A percentile compares a stretch with the other conserved stretches of the same genome.
Conservation (phyloP, 2,888 invertebrate species). For the Diaphora mendica region DNA sequence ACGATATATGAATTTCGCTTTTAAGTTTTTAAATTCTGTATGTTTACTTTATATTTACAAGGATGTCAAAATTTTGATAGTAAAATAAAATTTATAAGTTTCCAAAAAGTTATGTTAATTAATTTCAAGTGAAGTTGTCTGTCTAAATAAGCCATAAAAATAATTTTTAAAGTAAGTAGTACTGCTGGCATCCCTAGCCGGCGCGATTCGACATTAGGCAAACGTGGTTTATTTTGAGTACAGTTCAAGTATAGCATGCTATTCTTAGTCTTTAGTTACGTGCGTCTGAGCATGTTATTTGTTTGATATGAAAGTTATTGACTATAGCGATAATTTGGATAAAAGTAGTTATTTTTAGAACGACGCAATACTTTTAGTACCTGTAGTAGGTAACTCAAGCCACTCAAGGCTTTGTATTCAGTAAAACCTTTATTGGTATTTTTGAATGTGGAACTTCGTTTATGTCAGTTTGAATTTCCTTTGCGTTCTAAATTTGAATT, state of each 20-base stretch:
- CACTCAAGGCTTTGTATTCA: not conserved
- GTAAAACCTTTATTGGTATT: not conserved
- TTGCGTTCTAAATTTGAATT: not conserved
- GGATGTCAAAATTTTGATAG: not conserved
- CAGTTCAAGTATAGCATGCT: constrained; percentile 59
- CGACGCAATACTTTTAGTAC: not conserved
- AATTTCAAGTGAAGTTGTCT: not conserved
- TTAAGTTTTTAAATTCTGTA: not conserved
- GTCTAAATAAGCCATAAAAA: not conserved
- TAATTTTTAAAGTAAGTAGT: constrained; percentile 17
- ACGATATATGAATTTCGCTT: constrained; percentile 32
- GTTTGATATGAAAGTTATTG: constrained; percentile 9
- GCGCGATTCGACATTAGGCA: constrained; percentile 47
- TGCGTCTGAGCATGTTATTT: constrained; percentile 51
- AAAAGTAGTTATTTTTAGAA: not conserved
- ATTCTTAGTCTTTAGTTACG: constrained; percentile 53
- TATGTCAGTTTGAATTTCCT: too few relatives aligned
- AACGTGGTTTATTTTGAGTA: constrained; percentile 56
- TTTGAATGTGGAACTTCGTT: too few relatives aligned
- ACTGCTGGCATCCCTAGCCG: constrained; percentile 31
- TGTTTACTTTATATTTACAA: not conserved
- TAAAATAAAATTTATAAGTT: not conserved
- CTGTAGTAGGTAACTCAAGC: not conserved
- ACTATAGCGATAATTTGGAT: not conserved
- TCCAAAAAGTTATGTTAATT: not conserved